Percentiles rank a stretch among this genome's conserved stretches.
Evolutionary conservation across 2,888 invertebrate species (phyloP).

Genomic region (Nebria brevicollis): DNA sequence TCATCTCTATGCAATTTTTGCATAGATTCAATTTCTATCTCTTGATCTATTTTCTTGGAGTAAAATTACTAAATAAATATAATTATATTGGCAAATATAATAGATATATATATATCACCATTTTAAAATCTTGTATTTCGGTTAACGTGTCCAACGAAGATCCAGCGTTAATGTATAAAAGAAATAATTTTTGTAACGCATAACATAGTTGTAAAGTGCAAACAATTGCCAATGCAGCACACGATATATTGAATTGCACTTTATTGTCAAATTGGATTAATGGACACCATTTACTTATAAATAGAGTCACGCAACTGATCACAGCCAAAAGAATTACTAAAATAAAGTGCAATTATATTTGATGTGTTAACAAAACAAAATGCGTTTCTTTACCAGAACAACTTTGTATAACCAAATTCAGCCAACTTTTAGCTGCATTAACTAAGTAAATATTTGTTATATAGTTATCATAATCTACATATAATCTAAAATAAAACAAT

Average conservation of each 20-base stretch:
- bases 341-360: background rate
- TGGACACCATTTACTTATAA: background rate
- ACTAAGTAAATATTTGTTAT: slow-evolving; percentile 54
- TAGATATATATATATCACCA: slow-evolving; percentile 16
- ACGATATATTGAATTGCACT: slow-evolving; percentile 4
- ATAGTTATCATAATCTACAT: slow-evolving; percentile 53
- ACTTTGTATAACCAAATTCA: slow-evolving; percentile 54
- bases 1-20: slow-evolving; percentile 20
- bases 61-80: background rate
- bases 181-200: slow-evolving; percentile 27
- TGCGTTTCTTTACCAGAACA: slow-evolving; percentile 51
- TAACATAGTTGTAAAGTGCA: slow-evolving; percentile 33
- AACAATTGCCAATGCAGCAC: slow-evolving; percentile 31
- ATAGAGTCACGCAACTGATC: slow-evolving; percentile 18
- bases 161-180: slow-evolving; percentile 28
- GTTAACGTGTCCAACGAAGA: slow-evolving; percentile 28
- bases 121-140: slow-evolving; percentile 30
- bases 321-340: slow-evolving; percentile 26
- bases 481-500: slow-evolving; percentile 49
- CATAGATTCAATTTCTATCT: slow-evolving; percentile 4
- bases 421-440: slow-evolving; percentile 54
- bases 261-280: slow-evolving; percentile 2
- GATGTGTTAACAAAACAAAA: background rate
- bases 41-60: slow-evolving; percentile 3
- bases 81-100: background rate